Evolutionary conservation across 37 sponge, comb jelly and placozoan genomes (phyloP).

Genomic region (Agelas oroides): DNA sequence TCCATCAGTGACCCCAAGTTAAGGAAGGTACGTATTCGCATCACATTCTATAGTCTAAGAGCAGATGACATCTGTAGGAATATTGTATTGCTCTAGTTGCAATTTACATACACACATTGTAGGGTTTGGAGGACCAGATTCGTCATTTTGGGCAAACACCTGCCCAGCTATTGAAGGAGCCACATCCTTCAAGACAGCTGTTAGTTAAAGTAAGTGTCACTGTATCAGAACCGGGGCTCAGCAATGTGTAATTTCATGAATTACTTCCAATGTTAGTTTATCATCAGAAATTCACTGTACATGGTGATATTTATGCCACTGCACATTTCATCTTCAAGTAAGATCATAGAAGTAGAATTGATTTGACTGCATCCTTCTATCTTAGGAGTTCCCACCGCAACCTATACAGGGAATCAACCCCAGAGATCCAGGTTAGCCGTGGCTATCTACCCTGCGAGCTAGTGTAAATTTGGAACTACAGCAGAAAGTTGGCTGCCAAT

Average conservation of each 20-base stretch:
- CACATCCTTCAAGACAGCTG: conserved; percentile 79
- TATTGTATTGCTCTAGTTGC: neutral
- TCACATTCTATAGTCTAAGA: too few relatives aligned
- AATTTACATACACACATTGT: neutral
- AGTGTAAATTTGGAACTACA: too few relatives aligned
- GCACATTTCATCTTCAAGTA: too few relatives aligned
- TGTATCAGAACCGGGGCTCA: neutral
- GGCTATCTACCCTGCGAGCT: too few relatives aligned
- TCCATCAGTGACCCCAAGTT: conserved; percentile 48
- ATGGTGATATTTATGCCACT: too few relatives aligned
- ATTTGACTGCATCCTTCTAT: neutral
- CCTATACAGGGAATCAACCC: conserved; percentile 49
- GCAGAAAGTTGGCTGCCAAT: too few relatives aligned
- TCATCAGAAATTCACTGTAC: too few relatives aligned
- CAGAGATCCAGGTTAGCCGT: conserved; percentile 25
- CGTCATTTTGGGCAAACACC: conserved; percentile 92
- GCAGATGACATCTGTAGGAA: too few relatives aligned
- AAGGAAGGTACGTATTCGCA: conserved; percentile 44
- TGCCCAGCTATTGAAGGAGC: conserved; percentile 78
- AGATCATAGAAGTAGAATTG: too few relatives aligned
- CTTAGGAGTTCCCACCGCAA: conserved; percentile 51
- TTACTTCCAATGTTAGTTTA: too few relatives aligned
- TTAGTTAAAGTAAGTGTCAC: neutral
- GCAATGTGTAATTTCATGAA: too few relatives aligned
- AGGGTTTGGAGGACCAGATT: conserved; percentile 91